Evolutionary conservation across 2,113 vertebrate genomes (phyloP).

Genomic region (Oriolus oriolus): DNA sequence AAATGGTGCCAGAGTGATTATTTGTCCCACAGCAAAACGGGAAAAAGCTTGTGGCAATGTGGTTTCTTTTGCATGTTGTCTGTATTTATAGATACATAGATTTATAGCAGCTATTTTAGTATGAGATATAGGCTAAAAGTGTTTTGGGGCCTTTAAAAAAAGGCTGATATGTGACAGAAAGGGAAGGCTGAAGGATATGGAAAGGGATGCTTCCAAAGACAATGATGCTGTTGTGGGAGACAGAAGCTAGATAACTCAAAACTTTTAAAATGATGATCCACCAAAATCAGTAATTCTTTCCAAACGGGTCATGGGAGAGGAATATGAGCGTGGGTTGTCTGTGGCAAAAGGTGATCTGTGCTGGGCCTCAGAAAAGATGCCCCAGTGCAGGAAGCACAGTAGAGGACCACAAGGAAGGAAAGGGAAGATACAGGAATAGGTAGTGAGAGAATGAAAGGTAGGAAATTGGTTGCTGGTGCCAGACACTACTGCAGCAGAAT

Average conservation of each 20-base stretch:
- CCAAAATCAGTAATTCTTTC: neutral
- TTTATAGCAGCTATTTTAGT: neutral
- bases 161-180: neutral
- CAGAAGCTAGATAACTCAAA: neutral
- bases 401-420: neutral
- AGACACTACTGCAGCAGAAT: neutral
- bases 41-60: neutral
- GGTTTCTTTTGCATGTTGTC: neutral
- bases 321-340: neutral
- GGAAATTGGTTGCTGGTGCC: neutral
- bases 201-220: neutral
- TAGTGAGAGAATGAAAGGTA: neutral
- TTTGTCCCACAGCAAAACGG: neutral
- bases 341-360: neutral
- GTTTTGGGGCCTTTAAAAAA: neutral
- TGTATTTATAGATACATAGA: neutral
- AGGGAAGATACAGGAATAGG: neutral
- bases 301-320: neutral
- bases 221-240: neutral
- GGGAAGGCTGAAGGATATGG: neutral
- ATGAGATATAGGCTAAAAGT: neutral
- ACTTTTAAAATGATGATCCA: neutral
- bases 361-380: neutral
- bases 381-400: neutral
- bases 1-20: neutral